These are phyloP conservation scores for Tor tambroides DNA, from an alignment of 2,113 vertebrate species.

Conservation along the genomic window DNA sequence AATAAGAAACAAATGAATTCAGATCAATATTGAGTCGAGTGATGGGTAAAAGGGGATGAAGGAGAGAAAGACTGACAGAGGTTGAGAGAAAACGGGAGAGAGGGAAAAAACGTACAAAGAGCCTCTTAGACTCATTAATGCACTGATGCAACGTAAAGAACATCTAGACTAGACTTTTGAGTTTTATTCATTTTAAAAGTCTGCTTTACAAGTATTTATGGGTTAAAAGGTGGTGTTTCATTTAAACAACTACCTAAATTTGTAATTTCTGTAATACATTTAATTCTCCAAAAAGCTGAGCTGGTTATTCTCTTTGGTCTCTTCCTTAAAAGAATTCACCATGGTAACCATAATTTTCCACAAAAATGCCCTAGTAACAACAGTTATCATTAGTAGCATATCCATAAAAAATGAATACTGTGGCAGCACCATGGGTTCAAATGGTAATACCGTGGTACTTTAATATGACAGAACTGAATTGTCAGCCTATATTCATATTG, in stretches of 20 bases:
- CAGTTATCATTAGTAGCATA: neutral
- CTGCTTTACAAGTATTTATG: neutral
- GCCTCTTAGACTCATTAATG: conserved; percentile 48
- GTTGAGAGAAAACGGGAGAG: neutral
- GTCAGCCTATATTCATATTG: neutral
- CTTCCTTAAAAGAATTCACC: neutral
- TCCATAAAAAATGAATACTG: neutral
- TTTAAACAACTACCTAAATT: neutral
- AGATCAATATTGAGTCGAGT: conserved; percentile 70
- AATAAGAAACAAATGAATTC: conserved; percentile 79
- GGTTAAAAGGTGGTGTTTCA: neutral
- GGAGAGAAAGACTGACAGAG: conserved; percentile 30
- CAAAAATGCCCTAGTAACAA: neutral
- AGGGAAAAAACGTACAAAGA: neutral
- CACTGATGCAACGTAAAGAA: neutral
- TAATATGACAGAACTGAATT: neutral
- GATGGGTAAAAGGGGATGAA: conserved; percentile 60
- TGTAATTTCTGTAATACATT: neutral
- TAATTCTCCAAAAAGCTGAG: neutral
- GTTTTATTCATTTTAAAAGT: neutral
- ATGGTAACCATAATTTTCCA: conserved; percentile 30
- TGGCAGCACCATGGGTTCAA: neutral
- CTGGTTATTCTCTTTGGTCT: neutral
- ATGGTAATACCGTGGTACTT: neutral
- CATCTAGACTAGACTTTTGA: neutral